Base-by-base conservation (phyloP, 2,888 invertebrate species). In the Ariolimax columbianus region DNA sequence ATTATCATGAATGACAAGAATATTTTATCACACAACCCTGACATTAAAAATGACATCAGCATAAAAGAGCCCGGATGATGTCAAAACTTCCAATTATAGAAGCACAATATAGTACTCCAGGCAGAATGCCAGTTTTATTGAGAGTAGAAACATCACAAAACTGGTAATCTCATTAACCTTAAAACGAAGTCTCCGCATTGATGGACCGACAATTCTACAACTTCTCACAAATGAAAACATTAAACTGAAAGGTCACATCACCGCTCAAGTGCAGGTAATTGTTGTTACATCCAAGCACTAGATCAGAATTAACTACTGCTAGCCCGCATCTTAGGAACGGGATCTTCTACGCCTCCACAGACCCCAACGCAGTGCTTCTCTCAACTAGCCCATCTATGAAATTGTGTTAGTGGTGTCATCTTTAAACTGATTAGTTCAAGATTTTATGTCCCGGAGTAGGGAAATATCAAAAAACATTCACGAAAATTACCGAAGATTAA, bases 111-210 rank as follows among this genome's bases (percentile, higher is more conserved):
- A 30, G 43, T 47, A 73, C 43, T 73, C 47, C 47, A 26, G 36
- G 43, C 73, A 47, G 43, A 43, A 73, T 73, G 43, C 7, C 11
- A 73, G 73, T 47, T 19, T n/a, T 3, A 73, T 30, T 26, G 30
- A n/a, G 43, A 73, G 1, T 43, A 73, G 38, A n/a, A 30, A 7
- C 30, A 73, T 47, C n/a, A 30, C n/a, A 73, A 73, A 73, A n/a
- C n/a, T 73, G n/a, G 40, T 73, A 73, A 73, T 73, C 47, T 73
- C 43, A 73, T 73, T 73, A 73, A 73, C 38, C n/a, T 73, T 9
- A n/a, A 73, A 47, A 11, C 47, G n/a, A n/a, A 14, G 43, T 17
- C 26, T 26, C 26, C 7, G 23, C 38, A 40, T 23, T 73, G 43
- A 73, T n/a, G 43, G 47, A n/a, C 43, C 43, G 30, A 47, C 23